Evolutionary conservation across 2,888 invertebrate species (phyloP).

Genomic region (Caenorhabditis sinica): DNA sequence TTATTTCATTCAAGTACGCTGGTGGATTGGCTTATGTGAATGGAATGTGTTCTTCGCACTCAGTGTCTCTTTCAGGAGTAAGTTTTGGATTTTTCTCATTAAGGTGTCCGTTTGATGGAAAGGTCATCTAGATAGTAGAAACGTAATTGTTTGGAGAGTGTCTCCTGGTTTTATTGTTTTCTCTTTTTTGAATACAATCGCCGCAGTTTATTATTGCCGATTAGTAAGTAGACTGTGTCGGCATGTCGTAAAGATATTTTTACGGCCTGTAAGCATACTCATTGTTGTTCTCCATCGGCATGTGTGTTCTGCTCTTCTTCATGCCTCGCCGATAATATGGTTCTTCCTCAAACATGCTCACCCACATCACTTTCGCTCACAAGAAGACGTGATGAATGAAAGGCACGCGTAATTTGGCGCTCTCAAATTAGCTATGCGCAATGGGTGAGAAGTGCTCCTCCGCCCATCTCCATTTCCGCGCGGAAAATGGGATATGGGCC

Average conservation of each 20-base stretch:
- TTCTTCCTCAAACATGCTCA: constrained; percentile 42
- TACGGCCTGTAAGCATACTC: constrained; percentile 8
- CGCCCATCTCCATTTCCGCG: constrained; percentile 46
- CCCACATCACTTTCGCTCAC: constrained; percentile 33
- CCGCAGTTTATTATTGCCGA: constrained; percentile 33
- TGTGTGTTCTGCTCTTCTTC: constrained; percentile 18
- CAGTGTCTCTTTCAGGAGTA: constrained; percentile 78
- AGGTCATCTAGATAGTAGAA: constrained; percentile 45
- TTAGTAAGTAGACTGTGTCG: constrained; percentile 25
- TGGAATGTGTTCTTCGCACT: constrained; percentile 80
- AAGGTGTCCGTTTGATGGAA: constrained; percentile 12
- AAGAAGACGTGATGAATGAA: constrained; percentile 53
- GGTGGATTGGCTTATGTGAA: constrained; percentile 82
- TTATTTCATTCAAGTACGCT: constrained; percentile 80
- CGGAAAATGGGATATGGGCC: constrained; percentile 43
- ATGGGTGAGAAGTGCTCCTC: constrained; percentile 52
- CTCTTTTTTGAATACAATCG: not conserved
- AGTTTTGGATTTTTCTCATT: constrained; percentile 37
- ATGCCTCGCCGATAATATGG: constrained; percentile 55
- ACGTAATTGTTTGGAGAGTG: constrained; percentile 29
- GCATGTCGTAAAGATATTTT: constrained; percentile 7
- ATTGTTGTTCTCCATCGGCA: not conserved
- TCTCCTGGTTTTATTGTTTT: constrained; percentile 9
- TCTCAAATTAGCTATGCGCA: constrained; percentile 67
- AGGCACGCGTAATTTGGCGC: constrained; percentile 62